phyloP scores from a whole-genome alignment of 1,140 invertebrate genomes.

The Seison nebaliae region DNA sequence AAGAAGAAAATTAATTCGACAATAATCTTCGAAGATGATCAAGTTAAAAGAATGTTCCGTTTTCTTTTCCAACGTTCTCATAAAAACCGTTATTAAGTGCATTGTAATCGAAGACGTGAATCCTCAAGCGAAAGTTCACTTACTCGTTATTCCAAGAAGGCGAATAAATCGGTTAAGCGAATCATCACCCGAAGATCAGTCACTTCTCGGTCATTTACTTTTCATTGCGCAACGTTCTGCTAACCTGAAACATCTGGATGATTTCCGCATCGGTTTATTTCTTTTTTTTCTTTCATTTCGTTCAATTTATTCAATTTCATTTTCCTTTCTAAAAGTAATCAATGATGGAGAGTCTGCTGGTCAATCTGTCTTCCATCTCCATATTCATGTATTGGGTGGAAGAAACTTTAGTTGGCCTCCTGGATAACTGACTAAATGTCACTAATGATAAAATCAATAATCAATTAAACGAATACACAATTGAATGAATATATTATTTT shows the following conservation, averaged over 20 bases:
- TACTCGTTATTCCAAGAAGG: conserved; percentile 77
- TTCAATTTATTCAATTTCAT: conserved; percentile 29
- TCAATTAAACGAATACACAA: no score
- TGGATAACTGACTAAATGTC: conserved; percentile 43
- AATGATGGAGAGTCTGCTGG: conserved; percentile 25
- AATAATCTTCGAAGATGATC: conserved; percentile 71
- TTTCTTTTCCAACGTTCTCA: no score
- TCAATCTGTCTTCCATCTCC: conserved; percentile 28
- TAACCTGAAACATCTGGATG: no score
- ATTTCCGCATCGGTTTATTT: no score
- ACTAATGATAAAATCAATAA: no score
- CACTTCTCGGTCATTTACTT: not conserved
- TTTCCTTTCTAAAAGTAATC: conserved; percentile 25
- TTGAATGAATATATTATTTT: no score
- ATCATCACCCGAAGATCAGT: conserved; percentile 17
- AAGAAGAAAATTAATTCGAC: conserved; percentile 70
- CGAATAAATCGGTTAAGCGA: conserved; percentile 51
- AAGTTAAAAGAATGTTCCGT: no score
- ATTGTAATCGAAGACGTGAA: conserved; percentile 59
- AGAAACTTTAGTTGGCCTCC: conserved; percentile 80
- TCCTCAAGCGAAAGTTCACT: conserved; percentile 72
- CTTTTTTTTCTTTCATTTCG: no score
- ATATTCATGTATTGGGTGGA: conserved; percentile 39
- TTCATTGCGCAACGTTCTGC: not conserved
- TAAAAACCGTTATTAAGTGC: no score